phyloP scores from a whole-genome alignment of 2,113 vertebrate species.

The Tragulus kanchil region DNA sequence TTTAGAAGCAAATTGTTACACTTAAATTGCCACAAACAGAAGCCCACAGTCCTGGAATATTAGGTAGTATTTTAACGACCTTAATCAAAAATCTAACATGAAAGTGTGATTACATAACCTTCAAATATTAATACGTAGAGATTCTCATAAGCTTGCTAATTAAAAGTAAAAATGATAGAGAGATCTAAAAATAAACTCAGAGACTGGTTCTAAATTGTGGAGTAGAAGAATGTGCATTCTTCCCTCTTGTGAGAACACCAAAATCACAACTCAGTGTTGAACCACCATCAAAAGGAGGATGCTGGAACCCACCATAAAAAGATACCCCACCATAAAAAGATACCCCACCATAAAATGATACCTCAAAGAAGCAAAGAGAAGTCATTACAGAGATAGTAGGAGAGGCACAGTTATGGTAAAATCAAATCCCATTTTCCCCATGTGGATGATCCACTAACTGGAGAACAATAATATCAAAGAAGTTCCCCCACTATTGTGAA shows the following conservation, averaged over 20 bases:
- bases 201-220: neutral
- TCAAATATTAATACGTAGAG: neutral
- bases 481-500: neutral
- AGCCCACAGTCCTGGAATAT: neutral
- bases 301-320: neutral
- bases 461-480: neutral
- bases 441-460: neutral
- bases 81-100: neutral
- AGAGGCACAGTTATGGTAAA: neutral
- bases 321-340: no score
- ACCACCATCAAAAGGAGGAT: neutral
- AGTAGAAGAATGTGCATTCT: neutral
- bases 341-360: no score
- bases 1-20: neutral
- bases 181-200: neutral
- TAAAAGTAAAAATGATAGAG: neutral
- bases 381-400: neutral
- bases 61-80: neutral
- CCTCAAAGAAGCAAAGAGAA: no score
- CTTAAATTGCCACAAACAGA: neutral
- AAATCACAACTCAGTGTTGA: neutral
- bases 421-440: neutral
- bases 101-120: neutral
- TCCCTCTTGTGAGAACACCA: neutral
- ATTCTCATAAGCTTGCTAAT: neutral